These are phyloP conservation scores for Alectura lathami DNA, from an alignment of 2,113 vertebrate species.

Conservation along the genomic window DNA sequence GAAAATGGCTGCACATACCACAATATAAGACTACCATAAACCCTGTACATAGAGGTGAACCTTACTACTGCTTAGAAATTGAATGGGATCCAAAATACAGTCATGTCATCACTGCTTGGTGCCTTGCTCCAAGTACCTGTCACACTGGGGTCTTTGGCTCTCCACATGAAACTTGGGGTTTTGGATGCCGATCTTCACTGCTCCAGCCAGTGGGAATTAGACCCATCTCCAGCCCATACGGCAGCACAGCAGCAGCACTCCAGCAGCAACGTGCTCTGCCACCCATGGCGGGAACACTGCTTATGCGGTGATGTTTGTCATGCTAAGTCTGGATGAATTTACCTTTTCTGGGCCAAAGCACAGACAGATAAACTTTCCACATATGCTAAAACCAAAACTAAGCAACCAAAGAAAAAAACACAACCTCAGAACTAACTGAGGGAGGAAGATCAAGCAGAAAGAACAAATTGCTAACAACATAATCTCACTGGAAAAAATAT, in stretches of 20 bases:
- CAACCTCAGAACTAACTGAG: background rate
- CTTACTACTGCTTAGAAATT: background rate
- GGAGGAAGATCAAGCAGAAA: background rate
- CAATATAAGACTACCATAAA: background rate
- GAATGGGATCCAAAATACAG: background rate
- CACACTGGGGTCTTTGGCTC: background rate
- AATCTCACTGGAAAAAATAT: background rate
- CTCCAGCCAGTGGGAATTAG: background rate
- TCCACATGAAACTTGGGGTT: background rate
- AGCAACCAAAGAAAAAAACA: background rate
- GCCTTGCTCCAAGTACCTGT: background rate
- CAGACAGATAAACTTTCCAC: background rate
- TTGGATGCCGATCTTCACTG: background rate
- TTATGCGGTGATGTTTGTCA: rapidly evolving
- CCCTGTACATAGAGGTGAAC: background rate
- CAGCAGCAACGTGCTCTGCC: background rate
- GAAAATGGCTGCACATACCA: background rate
- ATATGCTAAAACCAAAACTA: background rate
- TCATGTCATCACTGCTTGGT: background rate
- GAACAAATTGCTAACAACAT: background rate
- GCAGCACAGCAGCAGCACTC: background rate
- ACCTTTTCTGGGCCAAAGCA: background rate
- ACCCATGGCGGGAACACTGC: background rate
- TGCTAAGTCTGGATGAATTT: background rate
- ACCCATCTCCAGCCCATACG: background rate